These are phyloP conservation scores for Elanus axillaris DNA, from an alignment of 2,113 vertebrate species.

Conservation along the genomic window DNA sequence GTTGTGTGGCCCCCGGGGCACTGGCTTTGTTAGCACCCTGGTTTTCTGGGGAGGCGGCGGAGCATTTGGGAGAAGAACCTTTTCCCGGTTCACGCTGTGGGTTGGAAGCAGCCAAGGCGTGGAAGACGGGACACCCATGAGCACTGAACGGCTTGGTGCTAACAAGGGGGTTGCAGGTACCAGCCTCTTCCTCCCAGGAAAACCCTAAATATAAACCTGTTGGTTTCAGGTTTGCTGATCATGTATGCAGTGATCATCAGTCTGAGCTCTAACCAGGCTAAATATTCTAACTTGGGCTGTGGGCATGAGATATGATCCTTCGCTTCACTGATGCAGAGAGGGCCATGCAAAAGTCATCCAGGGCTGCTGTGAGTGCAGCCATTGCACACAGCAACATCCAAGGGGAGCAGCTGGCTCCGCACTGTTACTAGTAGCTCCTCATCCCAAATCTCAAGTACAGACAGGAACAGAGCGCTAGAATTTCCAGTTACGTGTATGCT, in stretches of 20 bases:
- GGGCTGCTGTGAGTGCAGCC: not conserved
- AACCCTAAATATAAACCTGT: not conserved
- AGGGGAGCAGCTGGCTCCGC: not conserved
- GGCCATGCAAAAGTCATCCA: not conserved
- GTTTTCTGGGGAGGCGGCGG: accelerated
- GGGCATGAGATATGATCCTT: not conserved
- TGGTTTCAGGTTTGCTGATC: not conserved
- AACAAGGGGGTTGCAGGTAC: no score
- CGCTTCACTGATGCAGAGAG: accelerated
- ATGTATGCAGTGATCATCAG: accelerated
- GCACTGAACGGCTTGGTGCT: not conserved
- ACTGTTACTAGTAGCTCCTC: not conserved
- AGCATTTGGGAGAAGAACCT: not conserved
- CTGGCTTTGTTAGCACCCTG: accelerated
- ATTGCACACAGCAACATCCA: not conserved
- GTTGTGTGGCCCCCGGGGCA: accelerated
- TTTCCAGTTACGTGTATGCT: slow-evolving; percentile 35
- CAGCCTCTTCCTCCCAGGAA: not conserved
- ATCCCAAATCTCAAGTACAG: slow-evolving; percentile 29
- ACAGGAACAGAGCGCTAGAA: not conserved
- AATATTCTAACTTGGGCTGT: not conserved
- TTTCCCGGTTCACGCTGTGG: accelerated
- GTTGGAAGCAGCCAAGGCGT: accelerated
- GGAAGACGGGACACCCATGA: not conserved
- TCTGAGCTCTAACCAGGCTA: not conserved